phyloP scores from a whole-genome alignment of 2,888 invertebrate species.

The Pardosa pseudoannulata region DNA sequence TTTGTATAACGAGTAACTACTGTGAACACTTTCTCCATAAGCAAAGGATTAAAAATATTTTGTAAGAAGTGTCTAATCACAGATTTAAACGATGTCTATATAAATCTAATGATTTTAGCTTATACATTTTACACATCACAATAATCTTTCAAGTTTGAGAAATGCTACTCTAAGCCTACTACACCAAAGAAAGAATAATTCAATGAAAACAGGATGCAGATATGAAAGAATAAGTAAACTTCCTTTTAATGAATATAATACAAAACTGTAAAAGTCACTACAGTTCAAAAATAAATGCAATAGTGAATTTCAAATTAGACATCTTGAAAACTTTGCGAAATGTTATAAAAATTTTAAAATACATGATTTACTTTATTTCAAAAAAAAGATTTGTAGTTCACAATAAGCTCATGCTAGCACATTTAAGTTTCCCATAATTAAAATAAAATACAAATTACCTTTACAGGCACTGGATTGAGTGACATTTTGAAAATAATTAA shows the following conservation, averaged over 20 bases:
- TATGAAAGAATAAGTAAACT: not conserved
- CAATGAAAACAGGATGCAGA: not conserved
- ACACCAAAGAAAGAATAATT: not conserved
- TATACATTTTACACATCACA: too few species aligned
- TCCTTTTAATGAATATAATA: not conserved
- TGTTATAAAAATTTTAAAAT: constrained; percentile 2
- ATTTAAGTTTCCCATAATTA: not conserved
- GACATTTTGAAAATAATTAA: not conserved
- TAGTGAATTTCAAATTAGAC: not conserved
- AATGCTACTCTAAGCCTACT: not conserved
- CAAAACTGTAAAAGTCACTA: not conserved
- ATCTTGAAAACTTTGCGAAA: not conserved
- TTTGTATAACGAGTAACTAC: too few species aligned
- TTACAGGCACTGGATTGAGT: not conserved
- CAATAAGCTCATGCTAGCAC: constrained; percentile 10
- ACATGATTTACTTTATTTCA: not conserved
- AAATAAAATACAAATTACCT: not conserved
- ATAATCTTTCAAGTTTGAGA: not conserved
- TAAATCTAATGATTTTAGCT: too few species aligned
- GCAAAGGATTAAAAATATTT: too few species aligned
- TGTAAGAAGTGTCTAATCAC: too few species aligned
- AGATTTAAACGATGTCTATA: too few species aligned
- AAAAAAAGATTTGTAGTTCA: not conserved
- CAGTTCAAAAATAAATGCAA: not conserved
- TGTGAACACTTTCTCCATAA: too few species aligned